These are phyloP conservation scores for Paracanthobrama guichenoti DNA, from an alignment of 2,113 vertebrate species.

Conservation along the genomic window DNA sequence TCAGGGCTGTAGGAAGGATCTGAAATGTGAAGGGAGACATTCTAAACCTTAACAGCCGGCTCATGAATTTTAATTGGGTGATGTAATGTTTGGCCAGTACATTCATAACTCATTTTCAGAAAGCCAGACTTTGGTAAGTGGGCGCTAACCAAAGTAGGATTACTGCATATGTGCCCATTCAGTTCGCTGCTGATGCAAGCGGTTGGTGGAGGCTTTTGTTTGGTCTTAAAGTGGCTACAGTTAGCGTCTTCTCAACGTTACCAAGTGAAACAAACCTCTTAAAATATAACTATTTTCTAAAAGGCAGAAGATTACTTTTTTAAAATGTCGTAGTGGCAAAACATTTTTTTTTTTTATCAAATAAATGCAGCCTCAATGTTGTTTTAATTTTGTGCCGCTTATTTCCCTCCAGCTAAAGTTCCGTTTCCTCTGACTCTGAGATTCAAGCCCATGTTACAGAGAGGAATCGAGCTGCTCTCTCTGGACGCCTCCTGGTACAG, in stretches of 20 bases:
- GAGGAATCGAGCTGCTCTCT: slow-evolving; percentile 81
- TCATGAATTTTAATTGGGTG: slow-evolving; percentile 21
- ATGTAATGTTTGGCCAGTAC: slow-evolving; percentile 9
- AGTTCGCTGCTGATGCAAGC: slow-evolving; percentile 5
- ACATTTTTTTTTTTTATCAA: too few relatives aligned
- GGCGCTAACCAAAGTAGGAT: not conserved
- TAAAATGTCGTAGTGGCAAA: not conserved
- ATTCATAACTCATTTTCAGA: slow-evolving; percentile 13
- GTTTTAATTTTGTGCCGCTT: not conserved
- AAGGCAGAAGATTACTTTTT: not conserved
- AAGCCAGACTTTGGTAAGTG: not conserved
- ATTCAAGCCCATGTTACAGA: slow-evolving; percentile 85
- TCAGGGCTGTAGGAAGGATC: not conserved
- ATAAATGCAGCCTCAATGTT: not conserved
- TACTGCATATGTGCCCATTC: not conserved
- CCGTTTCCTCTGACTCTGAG: slow-evolving; percentile 79
- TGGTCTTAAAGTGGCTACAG: not conserved
- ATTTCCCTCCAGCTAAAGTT: slow-evolving; percentile 74
- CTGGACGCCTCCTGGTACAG: slow-evolving; percentile 82
- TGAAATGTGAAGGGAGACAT: not conserved
- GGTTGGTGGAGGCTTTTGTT: not conserved
- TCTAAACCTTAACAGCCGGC: slow-evolving; percentile 15
- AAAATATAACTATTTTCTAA: not conserved
- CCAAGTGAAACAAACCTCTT: too few relatives aligned
- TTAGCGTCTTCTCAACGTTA: not conserved